A percentile compares a stretch with the other conserved stretches of the same genome.
Evolutionary conservation across 92 coral and sea anemone genomes (phyloP).

Genomic region (Metridium senile): DNA sequence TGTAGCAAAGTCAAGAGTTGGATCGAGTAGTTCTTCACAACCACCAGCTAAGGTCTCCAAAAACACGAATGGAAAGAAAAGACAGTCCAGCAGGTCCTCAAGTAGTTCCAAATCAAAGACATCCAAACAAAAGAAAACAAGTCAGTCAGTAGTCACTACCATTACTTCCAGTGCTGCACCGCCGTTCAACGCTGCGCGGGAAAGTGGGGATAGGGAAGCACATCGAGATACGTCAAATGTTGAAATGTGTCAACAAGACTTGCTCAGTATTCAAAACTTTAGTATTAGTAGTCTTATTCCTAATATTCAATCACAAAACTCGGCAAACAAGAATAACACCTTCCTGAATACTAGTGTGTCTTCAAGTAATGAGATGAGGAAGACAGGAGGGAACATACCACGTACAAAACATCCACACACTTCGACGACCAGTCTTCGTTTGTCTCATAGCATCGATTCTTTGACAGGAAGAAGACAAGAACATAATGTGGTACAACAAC

Average conservation of each 20-base stretch:
- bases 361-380: neutral
- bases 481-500: constrained; percentile 22
- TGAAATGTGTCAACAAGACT: constrained; percentile 77
- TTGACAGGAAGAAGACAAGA: constrained; percentile 60
- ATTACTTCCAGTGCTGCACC: constrained; percentile 16
- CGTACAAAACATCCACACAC: constrained; percentile 14
- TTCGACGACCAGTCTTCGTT: constrained; percentile 44
- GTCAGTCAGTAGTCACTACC: constrained; percentile 4
- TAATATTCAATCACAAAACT: constrained; percentile 55
- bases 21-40: constrained; percentile 6
- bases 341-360: constrained; percentile 11
- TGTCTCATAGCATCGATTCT: constrained; percentile 82
- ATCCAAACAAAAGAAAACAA: constrained; percentile 13
- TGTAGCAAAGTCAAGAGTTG: neutral
- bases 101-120: constrained; percentile 13
- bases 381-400: constrained; percentile 5
- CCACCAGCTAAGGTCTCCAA: constrained; percentile 20
- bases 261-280: constrained; percentile 73
- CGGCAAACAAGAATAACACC: constrained; percentile 35
- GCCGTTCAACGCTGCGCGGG: constrained; percentile 6
- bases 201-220: constrained; percentile 6
- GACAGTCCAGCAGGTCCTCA: constrained; percentile 11
- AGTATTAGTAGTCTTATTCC: constrained; percentile 67
- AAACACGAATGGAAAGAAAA: constrained; percentile 13
- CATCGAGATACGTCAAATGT: constrained; percentile 23